Evolutionary conservation across 2,113 vertebrate species (phyloP).

Genomic region (Oncorhynchus masou): DNA sequence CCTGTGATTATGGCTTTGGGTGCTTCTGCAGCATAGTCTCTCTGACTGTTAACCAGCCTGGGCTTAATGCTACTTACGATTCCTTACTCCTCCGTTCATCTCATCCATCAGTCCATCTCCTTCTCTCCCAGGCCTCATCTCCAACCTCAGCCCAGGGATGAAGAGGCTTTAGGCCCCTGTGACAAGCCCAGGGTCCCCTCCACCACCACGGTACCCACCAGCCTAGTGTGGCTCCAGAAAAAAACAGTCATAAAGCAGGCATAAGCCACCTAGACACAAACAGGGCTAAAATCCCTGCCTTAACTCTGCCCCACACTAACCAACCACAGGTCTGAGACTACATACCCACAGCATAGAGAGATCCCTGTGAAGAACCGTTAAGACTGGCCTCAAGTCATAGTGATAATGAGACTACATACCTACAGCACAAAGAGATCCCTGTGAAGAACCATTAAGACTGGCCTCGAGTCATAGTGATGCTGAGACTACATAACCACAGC

Average conservation of each 20-base stretch:
- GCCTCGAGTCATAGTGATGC: not conserved
- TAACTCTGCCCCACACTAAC: not conserved
- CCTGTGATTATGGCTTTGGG: not conserved
- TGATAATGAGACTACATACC: not conserved
- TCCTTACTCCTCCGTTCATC: too few relatives aligned
- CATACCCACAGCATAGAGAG: not conserved
- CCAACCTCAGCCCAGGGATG: not conserved
- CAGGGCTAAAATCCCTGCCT: not conserved
- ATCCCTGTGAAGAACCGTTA: not conserved
- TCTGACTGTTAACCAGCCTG: not conserved
- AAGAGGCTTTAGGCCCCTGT: not conserved
- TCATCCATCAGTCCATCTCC: not conserved
- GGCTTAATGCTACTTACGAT: too few relatives aligned
- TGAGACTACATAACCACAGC: too few relatives aligned
- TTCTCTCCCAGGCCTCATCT: not conserved
- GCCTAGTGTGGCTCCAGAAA: not conserved
- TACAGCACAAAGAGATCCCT: not conserved
- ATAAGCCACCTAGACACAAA: not conserved
- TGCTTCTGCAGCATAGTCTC: not conserved
- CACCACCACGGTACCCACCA: not conserved
- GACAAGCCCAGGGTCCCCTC: too few relatives aligned
- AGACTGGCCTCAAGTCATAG: not conserved
- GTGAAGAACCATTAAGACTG: too few relatives aligned
- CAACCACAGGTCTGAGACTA: not conserved
- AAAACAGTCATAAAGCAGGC: not conserved